Evolutionary conservation across 2,888 invertebrate genomes (phyloP).

Genomic region (Tolmerus cingulatus): DNA sequence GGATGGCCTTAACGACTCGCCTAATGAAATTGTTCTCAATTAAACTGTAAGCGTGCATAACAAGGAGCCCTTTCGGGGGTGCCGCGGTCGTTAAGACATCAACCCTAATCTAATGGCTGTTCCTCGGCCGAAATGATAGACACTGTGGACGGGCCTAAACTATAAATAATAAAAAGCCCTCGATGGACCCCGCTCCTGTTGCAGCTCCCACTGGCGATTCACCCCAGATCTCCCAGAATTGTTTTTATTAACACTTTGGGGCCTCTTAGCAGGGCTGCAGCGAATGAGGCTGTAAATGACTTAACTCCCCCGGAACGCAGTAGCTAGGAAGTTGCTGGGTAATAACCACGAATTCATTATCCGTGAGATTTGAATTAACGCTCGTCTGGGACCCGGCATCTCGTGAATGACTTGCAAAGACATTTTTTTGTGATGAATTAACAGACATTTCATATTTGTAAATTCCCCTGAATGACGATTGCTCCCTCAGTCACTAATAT

Average conservation of each 20-base stretch:
- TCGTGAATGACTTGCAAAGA: neutral
- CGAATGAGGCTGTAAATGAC: slow-evolving; percentile 38
- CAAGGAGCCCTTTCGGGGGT: slow-evolving; percentile 42
- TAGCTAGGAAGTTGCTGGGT: slow-evolving; percentile 40
- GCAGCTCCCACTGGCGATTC: slow-evolving; percentile 18
- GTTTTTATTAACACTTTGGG: slow-evolving; percentile 46
- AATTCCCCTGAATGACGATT: neutral
- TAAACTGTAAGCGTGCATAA: slow-evolving; percentile 47
- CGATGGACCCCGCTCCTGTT: slow-evolving; percentile 16
- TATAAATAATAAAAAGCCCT: slow-evolving; percentile 47
- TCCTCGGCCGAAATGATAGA: neutral
- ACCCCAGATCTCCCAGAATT: slow-evolving; percentile 23
- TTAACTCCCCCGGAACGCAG: slow-evolving; percentile 40
- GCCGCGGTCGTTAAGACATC: slow-evolving; percentile 38
- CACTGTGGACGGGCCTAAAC: neutral
- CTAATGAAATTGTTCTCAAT: slow-evolving; percentile 50
- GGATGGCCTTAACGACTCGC: slow-evolving; percentile 42
- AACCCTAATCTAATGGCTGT: neutral
- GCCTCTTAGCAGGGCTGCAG: neutral
- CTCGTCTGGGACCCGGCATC: neutral
- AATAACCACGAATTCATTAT: slow-evolving; percentile 39
- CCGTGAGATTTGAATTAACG: slow-evolving; percentile 37
- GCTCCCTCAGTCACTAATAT: neutral
- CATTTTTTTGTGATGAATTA: neutral
- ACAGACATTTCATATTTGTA: neutral